Percentiles rank a stretch among this genome's conserved stretches.
Conservation (phyloP, 1,140 invertebrate genomes). For the Mizuhopecten yessoensis region DNA sequence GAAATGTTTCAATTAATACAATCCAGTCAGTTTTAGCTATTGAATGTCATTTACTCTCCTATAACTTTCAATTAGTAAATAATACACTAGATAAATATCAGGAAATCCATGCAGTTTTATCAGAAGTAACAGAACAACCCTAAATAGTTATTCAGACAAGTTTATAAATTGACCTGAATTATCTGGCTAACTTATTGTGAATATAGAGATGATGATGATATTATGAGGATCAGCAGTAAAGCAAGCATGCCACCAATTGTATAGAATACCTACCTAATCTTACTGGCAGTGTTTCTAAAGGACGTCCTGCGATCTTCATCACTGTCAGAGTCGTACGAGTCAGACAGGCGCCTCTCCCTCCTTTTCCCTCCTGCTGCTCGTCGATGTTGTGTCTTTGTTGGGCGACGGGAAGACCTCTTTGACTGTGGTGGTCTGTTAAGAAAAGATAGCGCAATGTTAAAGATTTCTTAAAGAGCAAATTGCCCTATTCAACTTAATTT, state of each 20-base stretch:
- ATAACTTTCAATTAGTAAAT: no score
- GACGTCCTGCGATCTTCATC: slow-evolving; percentile 67
- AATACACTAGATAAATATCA: no score
- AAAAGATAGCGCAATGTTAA: neutral
- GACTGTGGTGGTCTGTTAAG: slow-evolving; percentile 23
- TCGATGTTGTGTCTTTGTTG: slow-evolving; percentile 38
- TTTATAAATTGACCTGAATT: no score
- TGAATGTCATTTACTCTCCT: no score
- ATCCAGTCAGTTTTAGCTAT: no score
- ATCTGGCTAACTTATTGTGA: neutral
- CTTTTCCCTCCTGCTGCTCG: slow-evolving; percentile 53
- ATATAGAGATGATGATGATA: neutral
- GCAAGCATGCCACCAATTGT: neutral
- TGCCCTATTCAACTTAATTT: no score
- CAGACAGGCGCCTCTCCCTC: slow-evolving; percentile 65
- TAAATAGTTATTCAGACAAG: no score
- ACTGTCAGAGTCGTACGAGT: slow-evolving; percentile 72
- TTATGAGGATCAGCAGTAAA: neutral
- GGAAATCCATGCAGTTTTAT: no score
- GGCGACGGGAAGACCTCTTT: slow-evolving; percentile 29
- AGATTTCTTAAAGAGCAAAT: no score
- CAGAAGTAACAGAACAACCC: no score
- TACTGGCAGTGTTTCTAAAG: slow-evolving; percentile 77
- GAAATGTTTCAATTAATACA: no score
- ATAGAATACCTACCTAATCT: slow-evolving; percentile 86